Evolutionary conservation across 2,888 invertebrate species (phyloP), one percentile per base, ranked within the genome.

Genomic region (Diarsia brunnea): DNA sequence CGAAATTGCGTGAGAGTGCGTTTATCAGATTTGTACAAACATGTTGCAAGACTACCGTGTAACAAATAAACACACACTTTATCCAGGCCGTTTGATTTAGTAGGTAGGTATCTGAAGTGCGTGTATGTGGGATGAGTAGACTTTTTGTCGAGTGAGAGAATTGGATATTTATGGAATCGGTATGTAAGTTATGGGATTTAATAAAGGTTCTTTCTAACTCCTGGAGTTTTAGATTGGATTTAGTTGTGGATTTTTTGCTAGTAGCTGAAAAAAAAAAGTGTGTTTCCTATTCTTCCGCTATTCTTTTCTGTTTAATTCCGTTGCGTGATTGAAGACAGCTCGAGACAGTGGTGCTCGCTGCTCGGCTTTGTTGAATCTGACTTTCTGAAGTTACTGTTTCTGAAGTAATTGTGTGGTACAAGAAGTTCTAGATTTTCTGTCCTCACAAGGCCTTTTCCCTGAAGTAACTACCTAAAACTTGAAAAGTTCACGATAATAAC

Each of bases 11-110:
- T 94, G 94, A 90, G 90, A 82, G 85, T 87, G 83, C 85, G 81
- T 87, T 91, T 93, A 94, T 94, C 94, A 90, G 93, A 93, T 94
- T 92, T 91, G 93, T 93, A 87, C 88, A 81, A 88, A 91, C 94
- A 90, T 87, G 92, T 89, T 90, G 91, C 94, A 91, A 90, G 92
- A 89, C 93, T 93, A 93, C 93, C 88, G 84, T 81, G 82, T 77
- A 86, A 90, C 91, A 93, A 93, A 93, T 92, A 93, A 91, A 93
- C 90, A 89, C 84, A 90, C 89, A 86, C 86, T 80, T 84, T 82
- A 84, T 67, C 79, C 86, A 83, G 82, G 71, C 69, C 89, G 82
- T 88, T 92, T 91, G 91, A 92, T 91, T 90, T 89, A 89, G 79
- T 67, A 71, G 67, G 71, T 84, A 81, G 75, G 78, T 85, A 80